Base-by-base conservation (phyloP, 2,113 vertebrate species). In the Mastomys coucha region DNA sequence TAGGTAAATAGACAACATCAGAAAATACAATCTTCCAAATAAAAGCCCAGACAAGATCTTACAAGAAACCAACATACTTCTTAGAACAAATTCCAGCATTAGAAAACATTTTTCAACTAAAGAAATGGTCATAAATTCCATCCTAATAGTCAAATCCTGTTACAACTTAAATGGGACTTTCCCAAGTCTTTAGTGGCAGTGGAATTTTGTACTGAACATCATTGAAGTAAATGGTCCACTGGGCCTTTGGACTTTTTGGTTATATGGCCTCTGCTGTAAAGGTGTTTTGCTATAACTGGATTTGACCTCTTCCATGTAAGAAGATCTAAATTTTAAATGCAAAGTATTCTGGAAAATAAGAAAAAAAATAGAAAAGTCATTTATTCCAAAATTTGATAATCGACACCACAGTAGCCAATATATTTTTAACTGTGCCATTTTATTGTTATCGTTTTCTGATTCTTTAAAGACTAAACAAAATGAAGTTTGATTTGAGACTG, bases 291-390 rank as follows among this genome's bases (percentile, higher is more conserved):
- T 97, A 97, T 98, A 98, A 97, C 97, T 98, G 97, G 97, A 97
- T 98, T 98, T 98, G 97, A 97, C 96, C 97, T 98, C 97, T 96
- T 98, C 97, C 97, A 97, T 97, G 97, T 96, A 98, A 96, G 96
- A 97, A 97, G 96, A 97, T 98, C 97, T 98, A 97, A 98, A 98
- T 91, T 98, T 98, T 97, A 98, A 98, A 98, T 97, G 97, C 96
- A 98, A 98, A 96, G 96, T 97, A 97, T 96, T 97, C 97, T 97
- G 98, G 96, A 97, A 97, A 97, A 97, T 97, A 97, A 98, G 96
- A 98, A 98, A 97, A 96, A 98, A 97, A 97, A 97, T 95, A 98
- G 81, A 97, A 92, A 97, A 98, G 97, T 98, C 98, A 98, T 98
- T 98, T 97, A 97, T 97, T 95, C 97, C 95, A 98, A 98, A 97